Conservation (phyloP, 2,113 vertebrate genomes). For the Fregata magnificens region DNA sequence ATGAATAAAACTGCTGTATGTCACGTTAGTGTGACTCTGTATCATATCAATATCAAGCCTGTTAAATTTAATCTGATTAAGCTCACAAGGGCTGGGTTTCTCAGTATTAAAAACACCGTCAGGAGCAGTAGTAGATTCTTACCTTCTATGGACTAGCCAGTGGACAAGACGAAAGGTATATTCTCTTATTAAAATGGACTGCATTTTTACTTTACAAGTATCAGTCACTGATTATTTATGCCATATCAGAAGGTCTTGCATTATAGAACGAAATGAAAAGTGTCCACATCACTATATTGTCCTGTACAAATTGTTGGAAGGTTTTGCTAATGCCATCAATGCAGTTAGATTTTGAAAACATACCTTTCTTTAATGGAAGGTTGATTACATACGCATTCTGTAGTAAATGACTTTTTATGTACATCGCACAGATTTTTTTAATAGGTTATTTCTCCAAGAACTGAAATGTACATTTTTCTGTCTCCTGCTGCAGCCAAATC, state of each 20-base stretch:
- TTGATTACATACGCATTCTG: not conserved
- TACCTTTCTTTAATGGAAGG: not conserved
- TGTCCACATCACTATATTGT: not conserved
- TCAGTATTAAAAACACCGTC: not conserved
- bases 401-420: not conserved
- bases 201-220: not conserved
- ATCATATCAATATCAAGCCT: not conserved
- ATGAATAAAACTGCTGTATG: not conserved
- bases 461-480: not conserved
- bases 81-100: not conserved
- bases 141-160: not conserved
- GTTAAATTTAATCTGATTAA: not conserved
- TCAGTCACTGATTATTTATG: not conserved
- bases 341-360: not conserved
- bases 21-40: not conserved
- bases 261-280: not conserved
- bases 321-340: not conserved
- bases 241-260: not conserved
- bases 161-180: not conserved
- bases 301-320: not conserved
- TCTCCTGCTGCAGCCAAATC: not conserved
- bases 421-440: not conserved
- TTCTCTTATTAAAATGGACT: not conserved
- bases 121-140: not conserved
- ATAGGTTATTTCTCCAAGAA: not conserved